Percentiles rank a stretch among this genome's conserved stretches.
These are phyloP conservation scores for Maniola hyperantus DNA, from an alignment of 2,888 invertebrate species.

Conservation along the genomic window DNA sequence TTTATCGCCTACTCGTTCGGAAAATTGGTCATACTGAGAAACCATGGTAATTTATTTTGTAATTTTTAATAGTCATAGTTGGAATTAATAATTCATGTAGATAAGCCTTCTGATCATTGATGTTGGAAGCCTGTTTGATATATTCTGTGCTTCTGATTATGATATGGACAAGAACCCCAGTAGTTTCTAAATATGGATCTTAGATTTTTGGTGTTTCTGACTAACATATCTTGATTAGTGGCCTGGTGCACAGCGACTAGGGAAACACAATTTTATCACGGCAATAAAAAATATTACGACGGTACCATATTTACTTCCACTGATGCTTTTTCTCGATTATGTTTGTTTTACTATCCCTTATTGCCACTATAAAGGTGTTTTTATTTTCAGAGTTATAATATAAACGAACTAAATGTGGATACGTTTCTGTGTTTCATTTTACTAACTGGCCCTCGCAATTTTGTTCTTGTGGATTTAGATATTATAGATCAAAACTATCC, in stretches of 20 bases:
- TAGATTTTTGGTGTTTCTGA: background rate
- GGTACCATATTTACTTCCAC: constrained; percentile 51
- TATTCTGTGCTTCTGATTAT: no score
- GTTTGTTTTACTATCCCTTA: constrained; percentile 49
- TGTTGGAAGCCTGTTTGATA: no score
- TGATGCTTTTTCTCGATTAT: constrained; percentile 47
- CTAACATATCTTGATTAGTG: constrained; percentile 27
- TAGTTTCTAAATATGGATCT: no score
- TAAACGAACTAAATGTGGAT: background rate
- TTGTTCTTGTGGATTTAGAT: no score
- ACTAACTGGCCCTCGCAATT: no score
- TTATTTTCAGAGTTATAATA: constrained; percentile 31
- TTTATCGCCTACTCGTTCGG: background rate
- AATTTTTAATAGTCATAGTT: background rate
- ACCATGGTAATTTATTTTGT: background rate
- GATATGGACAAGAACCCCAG: no score
- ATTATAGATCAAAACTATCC: no score
- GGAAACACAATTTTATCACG: constrained; percentile 48
- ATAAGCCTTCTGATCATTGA: no score
- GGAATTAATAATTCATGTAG: no score
- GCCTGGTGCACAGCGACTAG: constrained; percentile 31
- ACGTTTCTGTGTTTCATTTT: background rate
- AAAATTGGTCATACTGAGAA: background rate
- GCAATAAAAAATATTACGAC: constrained; percentile 53
- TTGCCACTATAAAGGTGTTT: constrained; percentile 42